Base-by-base conservation (phyloP, 2,113 vertebrate species). In the Malurus melanocephalus region DNA sequence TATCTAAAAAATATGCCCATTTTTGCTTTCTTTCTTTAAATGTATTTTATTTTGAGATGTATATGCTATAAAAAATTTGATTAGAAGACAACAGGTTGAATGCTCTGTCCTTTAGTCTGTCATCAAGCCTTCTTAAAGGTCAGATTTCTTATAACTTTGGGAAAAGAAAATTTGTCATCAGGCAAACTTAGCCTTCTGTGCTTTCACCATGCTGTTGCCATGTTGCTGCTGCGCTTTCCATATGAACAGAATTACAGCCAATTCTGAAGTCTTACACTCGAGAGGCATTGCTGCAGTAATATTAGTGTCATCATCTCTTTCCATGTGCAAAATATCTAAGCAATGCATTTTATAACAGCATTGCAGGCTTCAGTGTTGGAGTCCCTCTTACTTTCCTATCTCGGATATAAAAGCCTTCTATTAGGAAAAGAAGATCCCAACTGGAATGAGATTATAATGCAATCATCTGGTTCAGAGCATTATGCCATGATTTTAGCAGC, bases 391-490 rank as follows among this genome's bases (percentile, higher is more conserved):
- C n/a, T 89, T 91, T 79, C 56, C 62, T 69, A 60, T 82, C 57
- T 85, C 61, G 74, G 51, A 60, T 88, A 77, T 77, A 81, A 95
- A 89, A 92, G 24, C 40, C 15, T 49, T 57, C 74, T 90, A 61
- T 74, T 55, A 93, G 46, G 62, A 71, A 92, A 87, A 72, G 67
- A 90, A 87, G 86, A 94, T 92, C 85, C 64, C 84, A 94, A 93
- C 85, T 87, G 86, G 68, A 91, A 87, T 81, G 73, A 92, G 79
- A 93, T 92, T 94, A 88, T 89, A 96, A 92, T 83, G 75, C 72
- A 92, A 89, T 92, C 76, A 84, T 83, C 57, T 16, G 3, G 76
- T 93, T 96, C 88, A 93, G 79, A 93, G 76, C 73, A 89, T 86
- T 87, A 90, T 69, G 64, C 77, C 65, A 67, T 72, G 82, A 88